Percentiles rank a stretch among this genome's conserved stretches.
phyloP scores from a whole-genome alignment of 2,797 vertebrate genomes.

The Enteromius treurensis region DNA sequence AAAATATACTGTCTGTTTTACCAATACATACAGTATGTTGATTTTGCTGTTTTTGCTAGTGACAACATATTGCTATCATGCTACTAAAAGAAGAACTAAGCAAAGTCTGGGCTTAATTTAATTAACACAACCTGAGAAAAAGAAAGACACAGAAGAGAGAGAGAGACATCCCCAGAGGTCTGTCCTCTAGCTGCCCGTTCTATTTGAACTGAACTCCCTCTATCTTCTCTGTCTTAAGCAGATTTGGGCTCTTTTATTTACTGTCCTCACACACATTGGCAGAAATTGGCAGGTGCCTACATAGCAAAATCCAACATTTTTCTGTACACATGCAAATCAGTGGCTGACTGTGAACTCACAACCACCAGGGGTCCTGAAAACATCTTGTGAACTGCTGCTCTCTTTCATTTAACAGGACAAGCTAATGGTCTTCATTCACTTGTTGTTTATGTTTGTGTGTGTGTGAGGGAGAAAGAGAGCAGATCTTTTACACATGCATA shows the following conservation, averaged over 20 bases:
- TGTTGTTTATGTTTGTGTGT: not conserved
- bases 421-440: not conserved
- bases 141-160: not conserved
- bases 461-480: not conserved
- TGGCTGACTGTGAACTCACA: slow-evolving; percentile 59
- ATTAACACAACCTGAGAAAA: slow-evolving; percentile 14
- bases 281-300: slow-evolving; percentile 63
- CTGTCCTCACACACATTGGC: slow-evolving; percentile 50
- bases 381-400: slow-evolving; percentile 54
- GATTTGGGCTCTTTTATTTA: slow-evolving; percentile 48
- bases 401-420: slow-evolving; percentile 55
- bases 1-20: not conserved
- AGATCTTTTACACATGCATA: not conserved
- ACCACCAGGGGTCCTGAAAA: slow-evolving; percentile 47
- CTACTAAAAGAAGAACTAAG: not conserved
- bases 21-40: not conserved
- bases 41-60: not conserved
- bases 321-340: slow-evolving; percentile 59
- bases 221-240: slow-evolving; percentile 17
- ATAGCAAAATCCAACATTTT: slow-evolving; percentile 59
- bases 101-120: slow-evolving; percentile 14
- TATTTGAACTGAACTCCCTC: slow-evolving; percentile 22
- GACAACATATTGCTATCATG: not conserved
- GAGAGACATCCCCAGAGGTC: slow-evolving; percentile 16
- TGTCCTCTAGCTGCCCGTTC: slow-evolving; percentile 16